Evolutionary conservation across 2,113 vertebrate genomes (phyloP), one percentile per base, ranked within the genome.

Genomic region (Quiscalus mexicanus): DNA sequence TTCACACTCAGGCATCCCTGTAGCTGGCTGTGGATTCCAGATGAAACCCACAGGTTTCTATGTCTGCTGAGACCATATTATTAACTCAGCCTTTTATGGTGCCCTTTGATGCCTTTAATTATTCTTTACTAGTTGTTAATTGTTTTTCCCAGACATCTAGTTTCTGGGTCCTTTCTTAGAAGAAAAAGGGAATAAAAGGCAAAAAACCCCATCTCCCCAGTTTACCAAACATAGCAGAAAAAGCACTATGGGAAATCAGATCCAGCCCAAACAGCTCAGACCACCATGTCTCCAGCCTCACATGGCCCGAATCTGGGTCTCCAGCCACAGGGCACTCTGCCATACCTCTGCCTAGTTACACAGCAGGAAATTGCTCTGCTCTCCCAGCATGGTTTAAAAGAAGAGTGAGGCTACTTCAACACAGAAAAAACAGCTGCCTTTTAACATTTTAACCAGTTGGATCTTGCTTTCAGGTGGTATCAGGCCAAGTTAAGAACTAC

Each of bases 51-150:
- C 27, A 95, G 63, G 84, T 93, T 96, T 97, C 94, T 86, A 44
- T 0, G 44, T 90, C 95, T 92, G 63, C 67, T 41, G 94, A 83
- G 93, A 93, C 94, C 80, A 82, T 56, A 63, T 95, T 94, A 97
- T 97, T 97, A 97, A 96, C 95, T 96, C 90, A 79, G 75, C n/a
- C 88, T 96, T 96, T 97, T 95, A 97, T 63, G 47, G 64, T 21
- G 44, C 90, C 90, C 91, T 95, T 93, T 96, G 95, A 97, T 94
- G 94, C 90, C 14, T 75, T 95, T 96, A 96, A 97, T 96, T 97
- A 96, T 93, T 92, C 92, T 96, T 97, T 96, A 96, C 87, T 95
- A 96, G 92, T 85, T 96, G 94, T 91, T 97, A 96, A 96, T 91
- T 95, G 94, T 96, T 97, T 96, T 92, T 90, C 69, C 78, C 9